Base-by-base conservation (phyloP, 1,140 invertebrate species). In the Drosophila grimshawi region DNA sequence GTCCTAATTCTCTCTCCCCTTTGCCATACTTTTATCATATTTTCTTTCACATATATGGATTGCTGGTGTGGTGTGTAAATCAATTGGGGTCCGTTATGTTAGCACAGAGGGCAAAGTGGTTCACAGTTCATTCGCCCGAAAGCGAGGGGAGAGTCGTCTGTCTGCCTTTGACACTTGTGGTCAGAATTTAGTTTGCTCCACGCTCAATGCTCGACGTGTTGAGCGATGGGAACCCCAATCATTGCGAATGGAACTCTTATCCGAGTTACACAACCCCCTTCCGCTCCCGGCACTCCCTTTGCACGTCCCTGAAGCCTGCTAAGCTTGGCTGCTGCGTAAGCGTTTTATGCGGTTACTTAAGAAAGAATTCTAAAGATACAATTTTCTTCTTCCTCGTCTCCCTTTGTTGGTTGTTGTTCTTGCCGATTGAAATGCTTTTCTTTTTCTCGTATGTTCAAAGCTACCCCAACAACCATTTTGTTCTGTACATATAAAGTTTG, bases 121-220 rank as follows among this genome's bases (percentile, higher is more conserved):
- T 75, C 85, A 83, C 77, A 89, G 83, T 88, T 88, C 83, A 89
- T 88, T 86, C 85, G 69, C 68, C 75, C 65, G 68, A 77, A 43
- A n/a, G 39, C 10, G 33, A 33, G 33, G 33, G 33, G 33, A 33
- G 5, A 33, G 39, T 1, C n/a, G 39, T n/a, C 6, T 39, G 73
- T 11, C 83, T 88, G 80, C 76, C 83, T 88, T 80, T 83, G 85
- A 80, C 80, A 88, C 83, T 83, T 89, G 68, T 72, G 63, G 65
- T 65, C 80, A 83, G 78, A 78, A 80, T 19, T 19, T 86, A 88
- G 83, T 88, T 88, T 56, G 46, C 76, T 55, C 68, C 49, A 43
- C 68, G 33, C 51, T 51, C 30, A 11, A 41, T n/a, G 27, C 33
- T 27, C 61, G 5, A 57, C 48, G 19, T 19, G 19, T 19, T 19